Evolutionary conservation across 2,888 invertebrate species (phyloP).

Genomic region (Bunonema sp.): DNA sequence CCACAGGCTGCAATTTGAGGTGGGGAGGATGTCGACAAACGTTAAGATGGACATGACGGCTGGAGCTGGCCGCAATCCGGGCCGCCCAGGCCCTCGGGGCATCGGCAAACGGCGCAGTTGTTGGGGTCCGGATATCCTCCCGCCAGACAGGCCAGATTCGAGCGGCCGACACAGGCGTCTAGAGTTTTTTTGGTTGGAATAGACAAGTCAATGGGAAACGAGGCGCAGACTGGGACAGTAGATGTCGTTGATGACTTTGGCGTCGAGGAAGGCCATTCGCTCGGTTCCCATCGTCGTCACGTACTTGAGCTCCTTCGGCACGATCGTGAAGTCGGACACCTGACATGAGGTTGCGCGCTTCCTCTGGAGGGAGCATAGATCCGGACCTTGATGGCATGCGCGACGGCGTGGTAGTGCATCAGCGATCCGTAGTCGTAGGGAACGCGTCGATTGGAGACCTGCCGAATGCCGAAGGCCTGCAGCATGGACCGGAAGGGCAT

Average conservation of each 20-base stretch:
- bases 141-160: slow-evolving; percentile 25
- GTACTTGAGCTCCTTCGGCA: slow-evolving; percentile 42
- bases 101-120: slow-evolving; percentile 30
- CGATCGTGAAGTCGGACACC: slow-evolving; percentile 43
- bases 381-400: slow-evolving; percentile 34
- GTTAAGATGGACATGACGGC: slow-evolving; percentile 15
- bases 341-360: not conserved
- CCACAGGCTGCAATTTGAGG: slow-evolving; percentile 26
- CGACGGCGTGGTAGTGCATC: slow-evolving; percentile 43
- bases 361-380: not conserved
- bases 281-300: slow-evolving; percentile 44
- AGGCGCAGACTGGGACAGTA: slow-evolving; percentile 36
- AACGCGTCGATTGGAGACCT: slow-evolving; percentile 36
- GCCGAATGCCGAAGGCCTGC: slow-evolving; percentile 41
- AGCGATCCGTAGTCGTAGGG: slow-evolving; percentile 41
- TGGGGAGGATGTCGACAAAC: not conserved
- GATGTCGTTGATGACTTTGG: slow-evolving; percentile 43
- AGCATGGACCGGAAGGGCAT: slow-evolving; percentile 43
- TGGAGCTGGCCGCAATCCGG: slow-evolving; percentile 34
- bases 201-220: not conserved
- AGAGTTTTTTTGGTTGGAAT: not conserved
- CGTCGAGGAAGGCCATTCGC: slow-evolving; percentile 42
- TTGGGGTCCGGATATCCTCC: slow-evolving; percentile 43
- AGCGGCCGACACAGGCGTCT: slow-evolving; percentile 24
- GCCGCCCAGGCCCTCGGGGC: slow-evolving; percentile 42